phyloP scores from a whole-genome alignment of 1,140 invertebrate genomes.

The Antheraea pernyi region DNA sequence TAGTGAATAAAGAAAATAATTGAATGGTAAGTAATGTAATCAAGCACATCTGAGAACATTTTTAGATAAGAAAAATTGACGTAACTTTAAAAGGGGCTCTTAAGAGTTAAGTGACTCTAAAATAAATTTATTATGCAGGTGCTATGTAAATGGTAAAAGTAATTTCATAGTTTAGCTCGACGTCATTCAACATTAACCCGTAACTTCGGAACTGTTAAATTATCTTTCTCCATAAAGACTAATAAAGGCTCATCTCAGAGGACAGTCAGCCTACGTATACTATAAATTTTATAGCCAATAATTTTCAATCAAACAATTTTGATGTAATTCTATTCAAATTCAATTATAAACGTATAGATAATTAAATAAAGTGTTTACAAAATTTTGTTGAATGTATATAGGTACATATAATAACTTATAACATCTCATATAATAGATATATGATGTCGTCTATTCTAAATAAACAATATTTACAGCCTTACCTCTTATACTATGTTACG shows the following conservation, averaged over 20 bases:
- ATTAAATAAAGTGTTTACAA: too few relatives aligned
- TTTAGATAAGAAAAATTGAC: too few relatives aligned
- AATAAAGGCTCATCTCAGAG: conserved; percentile 42
- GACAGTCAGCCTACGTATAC: conserved; percentile 25
- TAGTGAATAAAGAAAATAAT: too few relatives aligned
- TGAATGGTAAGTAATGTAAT: too few relatives aligned
- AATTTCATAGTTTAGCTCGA: conserved; percentile 42
- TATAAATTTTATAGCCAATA: conserved; percentile 27
- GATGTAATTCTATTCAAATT: neutral
- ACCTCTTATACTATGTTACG: neutral
- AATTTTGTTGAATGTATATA: too few relatives aligned
- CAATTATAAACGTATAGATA: neutral
- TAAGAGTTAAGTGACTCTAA: neutral
- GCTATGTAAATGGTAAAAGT: conserved; percentile 33
- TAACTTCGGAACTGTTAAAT: conserved; percentile 27
- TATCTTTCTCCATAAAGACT: conserved; percentile 54
- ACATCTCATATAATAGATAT: too few relatives aligned
- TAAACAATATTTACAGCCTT: neutral
- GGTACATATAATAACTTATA: too few relatives aligned
- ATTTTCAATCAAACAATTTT: conserved; percentile 4
- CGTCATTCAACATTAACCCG: conserved; percentile 26
- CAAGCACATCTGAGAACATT: too few relatives aligned
- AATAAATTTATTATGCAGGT: conserved; percentile 9
- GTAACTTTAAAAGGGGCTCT: too few relatives aligned
- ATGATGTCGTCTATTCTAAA: neutral